phyloP scores from a whole-genome alignment of 2,113 vertebrate genomes.

The Mola mola region DNA sequence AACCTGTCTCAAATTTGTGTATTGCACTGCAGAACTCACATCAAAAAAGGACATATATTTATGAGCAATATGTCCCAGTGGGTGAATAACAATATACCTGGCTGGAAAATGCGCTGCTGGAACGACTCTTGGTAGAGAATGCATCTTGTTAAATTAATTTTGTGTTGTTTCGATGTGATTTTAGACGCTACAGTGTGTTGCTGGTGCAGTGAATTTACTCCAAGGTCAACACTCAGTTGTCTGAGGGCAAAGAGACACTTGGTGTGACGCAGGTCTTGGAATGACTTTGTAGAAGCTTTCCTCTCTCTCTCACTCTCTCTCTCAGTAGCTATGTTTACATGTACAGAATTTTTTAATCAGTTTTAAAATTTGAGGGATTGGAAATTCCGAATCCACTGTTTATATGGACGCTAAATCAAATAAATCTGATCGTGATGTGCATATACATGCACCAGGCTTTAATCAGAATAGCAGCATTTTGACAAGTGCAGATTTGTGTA shows the following conservation, averaged over 20 bases:
- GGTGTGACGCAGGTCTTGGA: conserved; percentile 47
- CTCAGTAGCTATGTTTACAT: too few species aligned
- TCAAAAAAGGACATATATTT: conserved; percentile 32
- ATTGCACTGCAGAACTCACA: conserved; percentile 35
- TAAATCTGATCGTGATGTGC: too few species aligned
- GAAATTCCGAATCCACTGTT: too few species aligned
- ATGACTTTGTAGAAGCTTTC: conserved; percentile 67
- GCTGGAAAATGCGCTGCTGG: conserved; percentile 8
- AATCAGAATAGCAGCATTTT: too few species aligned
- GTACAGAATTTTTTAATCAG: too few species aligned
- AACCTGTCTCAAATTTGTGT: conserved; percentile 32
- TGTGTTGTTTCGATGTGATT: conserved; percentile 31
- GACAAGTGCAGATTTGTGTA: too few species aligned
- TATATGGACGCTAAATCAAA: too few species aligned
- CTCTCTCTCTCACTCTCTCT: conserved; percentile 22
- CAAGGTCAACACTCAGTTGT: conserved; percentile 67
- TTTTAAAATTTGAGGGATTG: too few species aligned
- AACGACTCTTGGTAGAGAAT: conserved; percentile 6
- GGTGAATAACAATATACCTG: conserved; percentile 40
- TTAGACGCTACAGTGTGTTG: conserved; percentile 51
- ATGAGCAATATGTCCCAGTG: conserved; percentile 31
- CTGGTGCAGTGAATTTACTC: conserved; percentile 53
- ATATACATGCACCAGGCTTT: too few species aligned
- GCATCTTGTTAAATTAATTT: conserved; percentile 63
- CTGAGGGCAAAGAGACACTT: conserved; percentile 66